These are phyloP conservation scores for Andrena praecox DNA, from an alignment of 2,888 invertebrate genomes.

Conservation along the genomic window DNA sequence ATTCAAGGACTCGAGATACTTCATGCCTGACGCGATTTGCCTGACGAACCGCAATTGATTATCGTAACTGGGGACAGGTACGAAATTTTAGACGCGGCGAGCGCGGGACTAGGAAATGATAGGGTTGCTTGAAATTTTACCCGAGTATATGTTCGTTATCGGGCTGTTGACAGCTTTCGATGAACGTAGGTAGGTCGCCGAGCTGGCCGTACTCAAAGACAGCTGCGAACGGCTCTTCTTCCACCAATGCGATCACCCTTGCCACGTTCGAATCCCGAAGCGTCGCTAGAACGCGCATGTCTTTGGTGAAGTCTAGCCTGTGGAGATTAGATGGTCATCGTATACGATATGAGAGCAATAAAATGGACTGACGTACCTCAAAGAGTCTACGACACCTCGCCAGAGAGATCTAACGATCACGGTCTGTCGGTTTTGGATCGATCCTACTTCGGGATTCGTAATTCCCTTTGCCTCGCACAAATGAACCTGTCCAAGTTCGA, in stretches of 20 bases:
- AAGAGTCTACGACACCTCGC: conserved; percentile 89
- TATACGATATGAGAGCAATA: conserved; percentile 27
- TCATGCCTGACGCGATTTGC: conserved; percentile 97
- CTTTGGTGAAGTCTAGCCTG: conserved; percentile 95
- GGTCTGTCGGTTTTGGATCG: conserved; percentile 89
- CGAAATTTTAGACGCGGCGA: neutral
- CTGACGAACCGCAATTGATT: conserved; percentile 94
- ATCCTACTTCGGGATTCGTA: conserved; percentile 85
- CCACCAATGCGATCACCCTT: conserved; percentile 92
- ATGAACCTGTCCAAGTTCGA: conserved; percentile 87
- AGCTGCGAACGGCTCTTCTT: conserved; percentile 94
- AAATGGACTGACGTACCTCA: conserved; percentile 85
- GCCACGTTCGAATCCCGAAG: conserved; percentile 94
- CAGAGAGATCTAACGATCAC: conserved; percentile 92
- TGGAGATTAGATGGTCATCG: neutral
- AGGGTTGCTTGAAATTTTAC: conserved; percentile 5
- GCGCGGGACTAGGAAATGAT: neutral
- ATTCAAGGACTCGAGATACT: conserved; percentile 95
- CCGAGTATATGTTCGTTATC: neutral
- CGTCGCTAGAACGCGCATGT: conserved; percentile 94
- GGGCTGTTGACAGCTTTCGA: conserved; percentile 76
- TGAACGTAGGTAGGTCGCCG: conserved; percentile 92
- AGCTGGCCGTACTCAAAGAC: conserved; percentile 96
- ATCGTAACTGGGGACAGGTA: conserved; percentile 88
- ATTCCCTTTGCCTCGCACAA: conserved; percentile 92